Base-by-base conservation (phyloP, 2,888 invertebrate species). In the Athripsodes cinereus region DNA sequence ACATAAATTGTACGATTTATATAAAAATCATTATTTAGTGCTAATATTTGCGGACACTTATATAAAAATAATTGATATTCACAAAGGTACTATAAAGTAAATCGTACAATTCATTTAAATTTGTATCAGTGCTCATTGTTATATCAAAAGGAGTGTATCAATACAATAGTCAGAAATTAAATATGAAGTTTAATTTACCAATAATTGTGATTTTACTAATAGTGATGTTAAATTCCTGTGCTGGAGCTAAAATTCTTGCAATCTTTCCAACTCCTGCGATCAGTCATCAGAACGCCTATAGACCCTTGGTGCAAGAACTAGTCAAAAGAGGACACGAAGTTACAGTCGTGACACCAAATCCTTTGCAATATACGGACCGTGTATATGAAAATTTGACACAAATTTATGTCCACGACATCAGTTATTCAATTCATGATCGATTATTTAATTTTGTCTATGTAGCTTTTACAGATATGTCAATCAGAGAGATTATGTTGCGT, bases 401-500 rank as follows among this genome's bases (percentile, higher is more conserved):
- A 66, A 71, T 75, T 3, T 68, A 71, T 51, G 47, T 72, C 0
- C 66, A 70, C 19, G 67, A 70, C 40, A n/a, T n/a, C n/a, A 70
- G 69, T 0, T 70, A 71, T 19, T 34, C 61, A 2, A 22, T 62
- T 2, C 65, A 55, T 61, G 26, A 55, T 19, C 55, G 57, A 13
- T 31, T 47, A 16, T 56, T 61, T 19, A 55, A 63, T 35, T 64
- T 61, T 19, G 55, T 52, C 13, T 35, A 22, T n/a, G n/a, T 16
- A 10, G 16, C 13, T 16, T n/a, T 49, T n/a, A 31, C 22, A n/a
- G n/a, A 48, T 1, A 11, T 34, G 6, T 18, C 18, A 8, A 8
- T 19, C 8, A 47, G 19, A 8, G n/a, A n/a, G n/a, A 47, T 47
- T 19, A 16, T 47, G 3, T 2, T 19, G 13, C 10, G 11, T 3